These are phyloP conservation scores for Hafferia zeledoni DNA, from an alignment of 2,797 vertebrate genomes.

Conservation along the genomic window DNA sequence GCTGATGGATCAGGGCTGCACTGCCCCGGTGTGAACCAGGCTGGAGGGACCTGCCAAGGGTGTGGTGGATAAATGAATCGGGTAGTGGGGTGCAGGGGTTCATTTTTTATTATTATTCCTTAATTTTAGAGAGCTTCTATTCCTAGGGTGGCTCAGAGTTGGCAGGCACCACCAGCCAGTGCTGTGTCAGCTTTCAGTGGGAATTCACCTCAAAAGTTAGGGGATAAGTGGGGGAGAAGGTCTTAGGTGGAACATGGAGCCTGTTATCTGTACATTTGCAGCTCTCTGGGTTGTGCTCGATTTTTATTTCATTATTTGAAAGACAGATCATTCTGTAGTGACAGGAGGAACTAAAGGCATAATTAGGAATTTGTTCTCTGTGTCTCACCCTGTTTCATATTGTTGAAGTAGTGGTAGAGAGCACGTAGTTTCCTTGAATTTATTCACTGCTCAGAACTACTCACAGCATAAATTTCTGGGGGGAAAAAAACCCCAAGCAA, in stretches of 20 bases:
- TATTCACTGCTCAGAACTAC: slow-evolving; percentile 6
- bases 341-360: background rate
- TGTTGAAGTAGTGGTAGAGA: background rate
- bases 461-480: background rate
- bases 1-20: fast-evolving
- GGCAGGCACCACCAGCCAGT: background rate
- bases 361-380: slow-evolving; percentile 1
- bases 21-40: background rate
- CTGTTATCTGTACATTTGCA: background rate
- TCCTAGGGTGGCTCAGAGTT: background rate
- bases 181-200: background rate
- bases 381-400: background rate
- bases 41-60: background rate
- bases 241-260: background rate
- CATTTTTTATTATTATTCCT: background rate
- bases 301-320: background rate
- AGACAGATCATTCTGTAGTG: background rate
- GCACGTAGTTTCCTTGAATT: background rate
- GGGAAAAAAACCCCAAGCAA: fast-evolving
- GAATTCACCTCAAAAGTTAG: background rate
- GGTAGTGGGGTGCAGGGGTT: background rate
- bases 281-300: background rate
- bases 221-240: background rate
- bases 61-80: background rate
- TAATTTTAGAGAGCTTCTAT: background rate